These are phyloP conservation scores for Agrochola circellaris DNA, from an alignment of 2,888 invertebrate genomes.

Conservation along the genomic window DNA sequence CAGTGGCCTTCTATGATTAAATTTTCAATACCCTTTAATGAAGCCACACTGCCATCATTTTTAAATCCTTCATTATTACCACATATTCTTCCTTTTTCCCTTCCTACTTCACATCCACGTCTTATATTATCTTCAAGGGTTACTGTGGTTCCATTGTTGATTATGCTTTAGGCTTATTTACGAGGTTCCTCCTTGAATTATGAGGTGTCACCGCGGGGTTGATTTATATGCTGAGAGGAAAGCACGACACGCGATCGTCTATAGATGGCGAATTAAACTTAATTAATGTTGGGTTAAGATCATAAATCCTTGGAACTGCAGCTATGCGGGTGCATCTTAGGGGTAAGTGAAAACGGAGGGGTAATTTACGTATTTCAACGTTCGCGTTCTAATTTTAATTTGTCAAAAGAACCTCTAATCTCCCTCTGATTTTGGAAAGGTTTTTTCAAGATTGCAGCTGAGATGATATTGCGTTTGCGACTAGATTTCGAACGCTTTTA, in stretches of 20 bases:
- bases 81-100: conserved; percentile 27
- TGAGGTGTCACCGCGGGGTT: conserved; percentile 63
- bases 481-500: background rate
- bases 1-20: conserved; percentile 30
- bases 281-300: conserved; percentile 44
- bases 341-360: background rate
- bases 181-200: conserved; percentile 61
- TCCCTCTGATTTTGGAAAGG: background rate
- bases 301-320: background rate
- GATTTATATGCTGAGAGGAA: conserved; percentile 58
- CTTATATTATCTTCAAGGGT: conserved; percentile 58
- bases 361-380: background rate
- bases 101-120: conserved; percentile 53
- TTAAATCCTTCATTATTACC: conserved; percentile 43
- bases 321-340: background rate
- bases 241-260: conserved; percentile 50
- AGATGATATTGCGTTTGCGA: background rate
- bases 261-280: conserved; percentile 40
- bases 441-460: background rate
- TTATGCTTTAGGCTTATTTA: conserved; percentile 67
- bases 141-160: conserved; percentile 66
- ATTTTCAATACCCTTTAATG: conserved; percentile 30
- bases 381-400: background rate
- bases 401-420: background rate
- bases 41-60: conserved; percentile 27